Evolutionary conservation across 2,113 vertebrate species (phyloP).

Genomic region (Aphelocoma coerulescens): DNA sequence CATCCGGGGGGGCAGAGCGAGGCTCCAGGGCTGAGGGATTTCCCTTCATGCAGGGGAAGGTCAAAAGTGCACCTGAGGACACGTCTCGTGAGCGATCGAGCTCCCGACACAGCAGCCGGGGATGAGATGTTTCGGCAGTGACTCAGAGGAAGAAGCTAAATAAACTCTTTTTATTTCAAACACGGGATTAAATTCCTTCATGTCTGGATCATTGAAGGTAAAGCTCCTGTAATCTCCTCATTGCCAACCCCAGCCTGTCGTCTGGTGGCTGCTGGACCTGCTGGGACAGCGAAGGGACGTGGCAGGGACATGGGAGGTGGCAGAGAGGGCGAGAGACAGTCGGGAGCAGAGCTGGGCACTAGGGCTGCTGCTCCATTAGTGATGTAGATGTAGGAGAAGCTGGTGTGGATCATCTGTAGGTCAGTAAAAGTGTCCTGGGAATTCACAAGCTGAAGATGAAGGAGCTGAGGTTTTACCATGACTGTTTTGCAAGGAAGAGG

Average conservation of each 20-base stretch:
- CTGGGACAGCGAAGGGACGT: background rate
- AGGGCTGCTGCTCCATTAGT: background rate
- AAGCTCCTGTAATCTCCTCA: constrained; percentile 22
- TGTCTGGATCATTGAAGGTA: constrained; percentile 37
- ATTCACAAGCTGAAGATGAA: background rate
- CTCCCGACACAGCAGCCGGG: background rate
- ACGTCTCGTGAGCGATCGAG: accelerated
- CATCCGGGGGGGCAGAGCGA: accelerated
- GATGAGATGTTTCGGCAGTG: constrained; percentile 20
- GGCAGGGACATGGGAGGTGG: background rate
- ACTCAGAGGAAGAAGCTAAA: constrained; percentile 57
- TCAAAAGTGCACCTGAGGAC: background rate
- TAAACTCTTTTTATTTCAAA: constrained; percentile 34
- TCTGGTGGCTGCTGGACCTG: background rate
- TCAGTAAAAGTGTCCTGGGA: background rate
- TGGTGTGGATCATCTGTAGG: background rate
- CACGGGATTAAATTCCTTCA: constrained; percentile 39
- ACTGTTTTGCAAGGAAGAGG: background rate
- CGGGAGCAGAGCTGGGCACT: background rate
- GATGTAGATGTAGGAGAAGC: background rate
- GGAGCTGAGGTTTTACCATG: background rate
- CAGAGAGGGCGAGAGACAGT: background rate
- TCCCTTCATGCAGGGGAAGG: background rate
- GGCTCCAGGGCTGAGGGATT: background rate
- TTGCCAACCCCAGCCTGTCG: background rate